A percentile compares a stretch with the other conserved stretches of the same genome.
phyloP scores from a whole-genome alignment of 2,888 invertebrate species.

The Schrankia costaestrigalis region DNA sequence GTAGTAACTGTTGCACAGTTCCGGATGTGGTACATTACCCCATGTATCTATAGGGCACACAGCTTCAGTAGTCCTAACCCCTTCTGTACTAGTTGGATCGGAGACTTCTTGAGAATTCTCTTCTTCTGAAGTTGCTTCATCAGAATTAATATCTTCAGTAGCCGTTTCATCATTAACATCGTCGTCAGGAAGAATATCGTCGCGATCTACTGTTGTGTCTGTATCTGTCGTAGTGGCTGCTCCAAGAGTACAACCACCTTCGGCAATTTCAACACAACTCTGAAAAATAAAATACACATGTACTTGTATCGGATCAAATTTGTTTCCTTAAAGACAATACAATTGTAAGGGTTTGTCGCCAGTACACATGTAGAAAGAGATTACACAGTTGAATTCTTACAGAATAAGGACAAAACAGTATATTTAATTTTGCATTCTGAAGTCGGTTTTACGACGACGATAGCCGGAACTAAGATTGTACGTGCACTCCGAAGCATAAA shows the following conservation, averaged over 20 bases:
- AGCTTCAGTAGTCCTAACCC: constrained; percentile 9
- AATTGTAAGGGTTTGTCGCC: constrained; percentile 32
- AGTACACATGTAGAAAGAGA: constrained; percentile 33
- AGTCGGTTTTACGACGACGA: background rate
- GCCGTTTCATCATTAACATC: too few relatives aligned
- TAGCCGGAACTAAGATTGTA: too few relatives aligned
- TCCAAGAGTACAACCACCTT: constrained; percentile 20
- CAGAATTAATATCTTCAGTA: background rate
- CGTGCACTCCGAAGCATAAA: too few relatives aligned
- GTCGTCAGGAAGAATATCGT: background rate
- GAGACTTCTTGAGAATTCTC: background rate
- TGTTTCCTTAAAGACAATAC: constrained; percentile 35
- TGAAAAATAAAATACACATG: constrained; percentile 6
- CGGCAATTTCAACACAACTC: constrained; percentile 13
- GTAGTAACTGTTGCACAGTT: constrained; percentile 1
- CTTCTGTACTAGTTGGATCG: background rate
- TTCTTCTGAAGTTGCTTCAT: background rate
- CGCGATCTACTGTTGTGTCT: background rate
- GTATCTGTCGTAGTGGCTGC: constrained; percentile 7
- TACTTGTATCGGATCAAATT: constrained; percentile 30
- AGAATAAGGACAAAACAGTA: constrained; percentile 5
- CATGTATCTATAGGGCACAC: constrained; percentile 37
- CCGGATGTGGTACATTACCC: constrained; percentile 24
- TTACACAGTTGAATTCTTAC: constrained; percentile 10
- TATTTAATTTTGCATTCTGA: background rate